These are phyloP conservation scores for Aurelia sp. DNA, from an alignment of 30 jellyfish, hydroid and myxozoan genomes.

Conservation along the genomic window DNA sequence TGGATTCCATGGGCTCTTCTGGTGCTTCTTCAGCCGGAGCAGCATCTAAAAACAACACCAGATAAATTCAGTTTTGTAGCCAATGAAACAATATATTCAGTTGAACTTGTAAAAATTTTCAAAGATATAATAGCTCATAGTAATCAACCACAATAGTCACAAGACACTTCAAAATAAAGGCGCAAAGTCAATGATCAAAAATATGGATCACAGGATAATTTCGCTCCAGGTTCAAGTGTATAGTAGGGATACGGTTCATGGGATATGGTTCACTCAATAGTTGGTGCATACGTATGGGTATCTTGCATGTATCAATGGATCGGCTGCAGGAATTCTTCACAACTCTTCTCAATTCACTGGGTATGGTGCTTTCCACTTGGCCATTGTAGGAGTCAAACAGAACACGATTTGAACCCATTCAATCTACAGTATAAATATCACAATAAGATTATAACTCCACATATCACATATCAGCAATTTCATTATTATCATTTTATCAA, in stretches of 20 bases:
- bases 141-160: background rate
- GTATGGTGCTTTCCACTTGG: conserved; percentile 11
- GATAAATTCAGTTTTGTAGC: background rate
- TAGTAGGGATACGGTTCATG: background rate
- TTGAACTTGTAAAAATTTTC: no score
- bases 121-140: background rate
- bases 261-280: background rate
- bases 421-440: conserved; percentile 59
- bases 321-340: conserved; percentile 6
- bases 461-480: conserved; percentile 7
- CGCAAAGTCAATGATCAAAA: no score
- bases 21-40: no score
- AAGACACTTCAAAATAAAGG: background rate
- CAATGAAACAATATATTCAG: background rate
- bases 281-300: background rate
- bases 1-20: background rate
- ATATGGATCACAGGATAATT: background rate
- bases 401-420: conserved; percentile 27
- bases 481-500: no score
- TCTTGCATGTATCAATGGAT: background rate
- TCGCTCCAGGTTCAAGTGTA: background rate
- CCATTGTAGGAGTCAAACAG: conserved; percentile 59
- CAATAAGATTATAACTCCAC: conserved; percentile 53
- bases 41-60: no score
- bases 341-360: conserved; percentile 24